A percentile compares a stretch with the other conserved stretches of the same genome.
These are phyloP conservation scores for Vireo griseus DNA, from an alignment of 2,797 vertebrate species.

Conservation along the genomic window DNA sequence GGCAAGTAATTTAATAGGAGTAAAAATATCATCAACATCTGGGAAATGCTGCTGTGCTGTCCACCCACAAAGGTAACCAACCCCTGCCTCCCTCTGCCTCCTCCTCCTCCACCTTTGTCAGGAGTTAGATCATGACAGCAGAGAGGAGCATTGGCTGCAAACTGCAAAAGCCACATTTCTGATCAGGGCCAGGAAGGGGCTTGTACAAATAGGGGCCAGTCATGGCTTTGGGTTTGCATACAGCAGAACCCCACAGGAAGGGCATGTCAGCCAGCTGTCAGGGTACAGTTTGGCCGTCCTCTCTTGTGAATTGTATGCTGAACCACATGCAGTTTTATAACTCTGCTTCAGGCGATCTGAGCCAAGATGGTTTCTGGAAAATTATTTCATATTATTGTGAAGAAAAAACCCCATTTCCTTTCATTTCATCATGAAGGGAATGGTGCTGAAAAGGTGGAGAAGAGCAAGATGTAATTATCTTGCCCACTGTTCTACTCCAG, in stretches of 20 bases:
- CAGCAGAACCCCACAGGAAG: conserved; percentile 13
- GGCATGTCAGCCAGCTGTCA: conserved; percentile 7
- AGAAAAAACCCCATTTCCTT: not conserved
- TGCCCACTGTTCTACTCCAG: not conserved
- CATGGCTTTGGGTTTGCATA: not conserved
- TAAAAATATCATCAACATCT: not conserved
- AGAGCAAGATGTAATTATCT: not conserved
- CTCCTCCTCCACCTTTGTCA: not conserved
- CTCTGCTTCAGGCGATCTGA: not conserved
- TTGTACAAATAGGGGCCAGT: not conserved
- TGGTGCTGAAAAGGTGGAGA: not conserved
- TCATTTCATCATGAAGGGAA: not conserved
- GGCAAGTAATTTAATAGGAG: not conserved
- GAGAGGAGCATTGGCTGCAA: not conserved
- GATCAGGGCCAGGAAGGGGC: not conserved
- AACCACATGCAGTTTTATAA: conserved; percentile 1
- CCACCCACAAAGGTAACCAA: not conserved
- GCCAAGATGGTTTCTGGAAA: conserved; percentile 6
- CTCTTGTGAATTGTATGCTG: not conserved
- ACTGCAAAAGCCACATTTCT: not conserved
- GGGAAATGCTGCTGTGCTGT: not conserved
- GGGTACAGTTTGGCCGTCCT: not conserved
- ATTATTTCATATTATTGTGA: not conserved
- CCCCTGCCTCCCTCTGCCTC: not conserved
- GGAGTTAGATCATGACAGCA: not conserved